Conservation (phyloP, 92 coral and sea anemone species). For the Palythoa heliodiscus region DNA sequence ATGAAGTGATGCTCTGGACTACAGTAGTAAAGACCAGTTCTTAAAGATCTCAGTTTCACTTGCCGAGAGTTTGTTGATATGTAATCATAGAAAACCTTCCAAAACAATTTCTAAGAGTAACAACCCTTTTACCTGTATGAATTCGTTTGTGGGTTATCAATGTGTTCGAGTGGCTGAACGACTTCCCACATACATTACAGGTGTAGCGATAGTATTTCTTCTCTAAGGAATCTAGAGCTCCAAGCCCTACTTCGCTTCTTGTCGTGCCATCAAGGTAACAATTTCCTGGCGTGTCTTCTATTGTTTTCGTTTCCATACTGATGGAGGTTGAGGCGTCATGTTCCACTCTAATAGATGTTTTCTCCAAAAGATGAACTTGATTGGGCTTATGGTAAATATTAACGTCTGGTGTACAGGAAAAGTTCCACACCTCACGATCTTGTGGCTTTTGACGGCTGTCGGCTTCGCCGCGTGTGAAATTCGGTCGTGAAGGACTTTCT, state of each 20-base stretch:
- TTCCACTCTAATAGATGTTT: not conserved
- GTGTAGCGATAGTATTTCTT: constrained; percentile 71
- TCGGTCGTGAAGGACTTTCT: not conserved
- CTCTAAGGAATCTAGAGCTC: not conserved
- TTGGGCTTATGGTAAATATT: not conserved
- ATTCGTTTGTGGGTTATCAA: constrained; percentile 80
- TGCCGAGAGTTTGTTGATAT: too few relatives aligned
- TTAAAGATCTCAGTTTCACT: too few relatives aligned
- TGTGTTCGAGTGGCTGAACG: constrained; percentile 88
- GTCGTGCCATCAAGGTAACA: not conserved
- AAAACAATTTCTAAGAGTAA: not conserved
- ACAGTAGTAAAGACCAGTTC: too few relatives aligned
- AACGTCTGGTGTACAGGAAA: not conserved
- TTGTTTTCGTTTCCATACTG: not conserved
- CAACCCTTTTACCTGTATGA: constrained; percentile 57
- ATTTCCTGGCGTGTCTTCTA: not conserved
- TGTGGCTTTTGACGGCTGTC: not conserved
- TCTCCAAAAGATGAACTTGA: not conserved
- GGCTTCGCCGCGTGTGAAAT: not conserved
- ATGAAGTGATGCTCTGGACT: too few relatives aligned
- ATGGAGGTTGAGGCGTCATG: not conserved
- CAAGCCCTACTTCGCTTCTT: not conserved
- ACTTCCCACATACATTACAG: constrained; percentile 77
- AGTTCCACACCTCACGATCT: not conserved
- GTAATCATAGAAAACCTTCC: too few relatives aligned